phyloP scores from a whole-genome alignment of 1,140 invertebrate genomes.

The Druon quercuslanigerum region DNA sequence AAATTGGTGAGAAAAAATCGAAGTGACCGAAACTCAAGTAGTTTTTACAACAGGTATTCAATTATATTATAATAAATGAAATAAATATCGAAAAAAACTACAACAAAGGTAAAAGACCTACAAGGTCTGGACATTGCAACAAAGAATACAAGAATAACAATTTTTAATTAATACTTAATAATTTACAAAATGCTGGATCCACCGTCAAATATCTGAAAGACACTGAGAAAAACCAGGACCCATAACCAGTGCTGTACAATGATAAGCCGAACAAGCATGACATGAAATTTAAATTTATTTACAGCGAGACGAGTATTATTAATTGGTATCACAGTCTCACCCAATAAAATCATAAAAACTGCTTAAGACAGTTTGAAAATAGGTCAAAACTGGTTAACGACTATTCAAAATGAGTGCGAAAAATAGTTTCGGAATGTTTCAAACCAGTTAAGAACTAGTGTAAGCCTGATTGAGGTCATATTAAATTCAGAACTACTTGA shows the following conservation, averaged over 20 bases:
- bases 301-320: slow-evolving; percentile 56
- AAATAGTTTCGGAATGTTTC: too few relatives aligned
- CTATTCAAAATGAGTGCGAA: too few relatives aligned
- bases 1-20: neutral
- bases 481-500: too few relatives aligned
- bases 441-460: too few relatives aligned
- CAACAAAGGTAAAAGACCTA: slow-evolving; percentile 29
- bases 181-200: slow-evolving; percentile 54
- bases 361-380: slow-evolving; percentile 4
- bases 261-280: slow-evolving; percentile 69
- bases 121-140: slow-evolving; percentile 34
- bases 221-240: slow-evolving; percentile 64
- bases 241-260: slow-evolving; percentile 71
- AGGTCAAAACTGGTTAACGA: too few relatives aligned
- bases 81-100: slow-evolving; percentile 39
- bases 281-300: slow-evolving; percentile 54
- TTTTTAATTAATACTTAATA: slow-evolving; percentile 30
- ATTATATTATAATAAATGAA: too few relatives aligned
- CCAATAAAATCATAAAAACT: slow-evolving; percentile 29
- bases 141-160: neutral
- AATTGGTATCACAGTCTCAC: slow-evolving; percentile 52
- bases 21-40: slow-evolving; percentile 31
- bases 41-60: neutral
- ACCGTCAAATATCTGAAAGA: slow-evolving; percentile 70
- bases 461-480: too few relatives aligned